Evolutionary conservation across 2,888 invertebrate genomes (phyloP).

Genomic region (Pharmacophagus antenor): DNA sequence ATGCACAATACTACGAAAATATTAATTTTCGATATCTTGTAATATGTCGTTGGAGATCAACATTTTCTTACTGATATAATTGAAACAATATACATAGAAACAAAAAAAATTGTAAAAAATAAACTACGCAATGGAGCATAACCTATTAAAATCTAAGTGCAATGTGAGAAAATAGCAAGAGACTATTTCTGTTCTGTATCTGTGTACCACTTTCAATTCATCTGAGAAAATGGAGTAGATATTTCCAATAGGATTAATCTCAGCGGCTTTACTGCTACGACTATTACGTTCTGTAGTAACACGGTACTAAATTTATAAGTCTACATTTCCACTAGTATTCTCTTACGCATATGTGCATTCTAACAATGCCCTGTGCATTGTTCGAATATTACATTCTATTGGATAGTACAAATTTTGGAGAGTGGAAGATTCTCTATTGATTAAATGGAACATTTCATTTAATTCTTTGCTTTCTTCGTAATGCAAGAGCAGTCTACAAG

Average conservation of each 20-base stretch:
- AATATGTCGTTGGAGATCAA: no score
- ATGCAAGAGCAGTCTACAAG: no score
- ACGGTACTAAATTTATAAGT: slow-evolving; percentile 22
- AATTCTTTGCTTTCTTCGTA: no score
- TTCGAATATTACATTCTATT: background rate
- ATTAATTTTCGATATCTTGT: no score
- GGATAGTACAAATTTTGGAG: background rate
- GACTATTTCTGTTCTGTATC: slow-evolving; percentile 5
- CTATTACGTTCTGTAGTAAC: slow-evolving; percentile 10
- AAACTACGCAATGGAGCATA: background rate
- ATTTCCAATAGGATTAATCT: slow-evolving; percentile 21
- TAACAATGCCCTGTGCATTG: background rate
- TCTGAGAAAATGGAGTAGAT: slow-evolving; percentile 7
- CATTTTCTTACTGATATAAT: no score
- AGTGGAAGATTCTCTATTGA: background rate
- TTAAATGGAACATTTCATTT: background rate
- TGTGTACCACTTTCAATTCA: slow-evolving; percentile 6
- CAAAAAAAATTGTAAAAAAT: background rate
- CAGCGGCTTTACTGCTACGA: slow-evolving; percentile 14
- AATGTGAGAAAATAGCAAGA: slow-evolving; percentile 1
- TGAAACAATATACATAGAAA: no score
- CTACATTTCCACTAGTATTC: slow-evolving; percentile 2
- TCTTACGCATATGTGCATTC: slow-evolving; percentile 8
- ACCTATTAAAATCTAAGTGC: slow-evolving; percentile 1
- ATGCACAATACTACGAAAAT: no score